Base-by-base conservation (phyloP, 2,888 invertebrate species). In the Ptilodon capucinus region DNA sequence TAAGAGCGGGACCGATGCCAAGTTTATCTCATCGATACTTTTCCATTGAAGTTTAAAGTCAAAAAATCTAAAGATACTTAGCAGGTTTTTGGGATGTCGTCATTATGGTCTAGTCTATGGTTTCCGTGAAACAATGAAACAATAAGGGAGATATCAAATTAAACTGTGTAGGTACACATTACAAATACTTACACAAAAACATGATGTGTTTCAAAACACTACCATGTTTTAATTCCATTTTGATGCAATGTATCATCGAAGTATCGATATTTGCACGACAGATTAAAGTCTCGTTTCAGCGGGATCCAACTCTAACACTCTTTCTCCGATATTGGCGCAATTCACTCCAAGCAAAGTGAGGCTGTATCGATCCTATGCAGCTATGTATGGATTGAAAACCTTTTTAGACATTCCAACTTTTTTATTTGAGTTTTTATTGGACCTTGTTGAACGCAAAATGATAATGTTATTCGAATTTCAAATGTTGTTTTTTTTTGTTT, bases 301-400 rank as follows among this genome's bases (percentile, higher is more conserved):
- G 40, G 21, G 5, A 28, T 45, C 35, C 38, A 40, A 19, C 35
- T 40, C 21, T 56, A 53, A 48, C 23, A 32, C n/a, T 44, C 40
- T 25, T 40, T 38, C 21, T 32, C 7, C 30, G 21, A 50, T 47
- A 62, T 56, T 48, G 52, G 38, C 48, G 28, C 40, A 36, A 47
- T 52, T 58, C 40, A 46, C 46, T 53, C 21, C 40, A 46, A 42
- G 19, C 16, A 30, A 35, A 39, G 39, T 35, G 23, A 14, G 14
- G 32, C 34, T 9, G 40, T 30, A 44, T 41, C 36, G 14, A 23
- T 25, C 17, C 6, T 21, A n/a, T 11, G 23, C 39, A 23, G 2
- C 11, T 36, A 16, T n/a, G n/a, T n/a, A n/a, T n/a, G 40, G 11
- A 32, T 14, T 39, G 7, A 7, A 7, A 23, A 23, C 23, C 0